A percentile compares a stretch with the other conserved stretches of the same genome.
phyloP scores from a whole-genome alignment of 1,140 invertebrate species.

The Lordiphosa mommai region DNA sequence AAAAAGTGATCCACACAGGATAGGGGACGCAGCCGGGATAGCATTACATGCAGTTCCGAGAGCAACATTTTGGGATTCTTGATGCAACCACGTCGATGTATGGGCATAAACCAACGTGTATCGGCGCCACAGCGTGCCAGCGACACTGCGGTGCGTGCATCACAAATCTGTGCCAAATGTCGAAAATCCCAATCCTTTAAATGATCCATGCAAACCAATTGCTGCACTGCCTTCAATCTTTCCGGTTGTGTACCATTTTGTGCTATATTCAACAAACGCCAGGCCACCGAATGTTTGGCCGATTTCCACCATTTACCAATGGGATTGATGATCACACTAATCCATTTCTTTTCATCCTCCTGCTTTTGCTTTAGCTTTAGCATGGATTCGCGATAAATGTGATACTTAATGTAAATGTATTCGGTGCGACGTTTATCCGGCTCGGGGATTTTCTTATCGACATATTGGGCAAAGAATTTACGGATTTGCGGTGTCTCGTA shows the following conservation, averaged over 20 bases:
- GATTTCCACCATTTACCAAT: conserved; percentile 80
- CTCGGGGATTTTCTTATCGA: conserved; percentile 56
- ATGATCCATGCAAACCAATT: conserved; percentile 78
- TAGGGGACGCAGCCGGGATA: conserved; percentile 52
- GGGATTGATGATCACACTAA: conserved; percentile 75
- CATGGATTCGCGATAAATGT: conserved; percentile 78
- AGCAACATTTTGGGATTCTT: conserved; percentile 73
- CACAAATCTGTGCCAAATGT: conserved; percentile 84
- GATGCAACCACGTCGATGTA: conserved; percentile 63
- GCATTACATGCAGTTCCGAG: conserved; percentile 63
- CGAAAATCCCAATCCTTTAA: conserved; percentile 83
- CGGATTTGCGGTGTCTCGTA: conserved; percentile 64
- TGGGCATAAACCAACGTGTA: conserved; percentile 82
- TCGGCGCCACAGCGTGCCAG: conserved; percentile 82
- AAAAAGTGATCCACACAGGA: conserved; percentile 73
- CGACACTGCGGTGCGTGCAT: conserved; percentile 83
- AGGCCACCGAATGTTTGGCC: conserved; percentile 80
- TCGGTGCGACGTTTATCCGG: conserved; percentile 72
- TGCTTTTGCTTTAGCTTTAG: conserved; percentile 67
- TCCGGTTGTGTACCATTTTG: conserved; percentile 76
- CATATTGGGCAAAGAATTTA: conserved; percentile 54
- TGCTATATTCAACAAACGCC: conserved; percentile 79
- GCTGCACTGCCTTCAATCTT: conserved; percentile 79
- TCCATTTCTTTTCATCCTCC: conserved; percentile 78
- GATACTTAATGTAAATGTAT: conserved; percentile 79